Base-by-base conservation (phyloP, 2,888 invertebrate species). In the Hermodice carunculata region DNA sequence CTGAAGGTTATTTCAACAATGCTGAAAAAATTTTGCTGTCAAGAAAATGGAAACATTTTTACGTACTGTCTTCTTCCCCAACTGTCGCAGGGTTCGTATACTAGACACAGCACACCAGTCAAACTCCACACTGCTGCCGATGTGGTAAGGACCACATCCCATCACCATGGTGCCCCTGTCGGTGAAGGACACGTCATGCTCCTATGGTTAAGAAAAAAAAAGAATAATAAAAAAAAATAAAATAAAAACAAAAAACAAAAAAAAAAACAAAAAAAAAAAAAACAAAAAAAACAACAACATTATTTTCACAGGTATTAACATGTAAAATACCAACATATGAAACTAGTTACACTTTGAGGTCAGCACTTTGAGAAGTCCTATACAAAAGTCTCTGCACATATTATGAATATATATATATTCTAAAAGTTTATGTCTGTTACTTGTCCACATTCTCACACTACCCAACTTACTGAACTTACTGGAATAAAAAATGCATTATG, bases 101-200 rank as follows among this genome's bases (percentile, higher is more conserved):
- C 76, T 72, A 2, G 80, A 80, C 14, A 82, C 82, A 37, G 80
- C 81, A 67, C 82, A 82, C 80, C 81, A 83, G 60, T 82, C 82
- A 71, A 83, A 82, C 67, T 82, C 82, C n/a, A 82, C 81, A 44
- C 78, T 76, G 61, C 80, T 80, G 42, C 82, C 82, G 24, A 83
- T 82, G 60, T 81, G 80, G 63, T 83, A 83, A 0, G 83, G 82
- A 2, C 83, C 83, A 65, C 80, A 81, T n/a, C 82, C 83, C 53
- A 82, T 62, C 31, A 82, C 80, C 76, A 83, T 79, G 3, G 76
- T 74, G 5, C 81, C 78, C 29, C 73, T 66, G 44, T 79, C 78
- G 19, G 72, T 58, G 52, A 81, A 80, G 22, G 60, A 58, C 17
- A 79, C 67, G 61, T 82, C 81, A 66, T 81, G 78, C 46, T 79